Base-by-base conservation (phyloP, 1,140 invertebrate genomes). In the Trissolcus basalis region DNA sequence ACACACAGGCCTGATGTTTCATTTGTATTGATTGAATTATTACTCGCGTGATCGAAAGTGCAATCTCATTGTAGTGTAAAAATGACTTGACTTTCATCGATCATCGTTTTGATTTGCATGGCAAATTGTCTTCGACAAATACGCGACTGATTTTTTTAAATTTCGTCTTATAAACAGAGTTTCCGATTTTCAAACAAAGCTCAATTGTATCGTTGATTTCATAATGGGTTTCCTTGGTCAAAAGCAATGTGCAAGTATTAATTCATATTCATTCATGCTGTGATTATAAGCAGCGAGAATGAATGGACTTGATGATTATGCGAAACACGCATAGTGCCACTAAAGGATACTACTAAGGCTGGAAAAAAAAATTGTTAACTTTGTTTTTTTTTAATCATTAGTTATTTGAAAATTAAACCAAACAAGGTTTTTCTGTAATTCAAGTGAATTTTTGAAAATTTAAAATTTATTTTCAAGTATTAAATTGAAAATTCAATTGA, bases 1-100 rank as follows among this genome's bases (percentile, higher is more conserved):
- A n/a, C n/a, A n/a, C n/a, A n/a, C n/a, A n/a, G n/a, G n/a, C n/a
- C n/a, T n/a, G n/a, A 27, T 27, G 19, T 27, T 27, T 27, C 19
- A 27, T 27, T 27, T 27, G 6, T 27, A 43, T 44, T 44, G 11
- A 44, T 36, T 48, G 55, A 48, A 59, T 48, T 48, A 36, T 59
- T 59, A 48, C 12, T 59, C 44, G 55, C 44, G 55, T 48, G 55
- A 59, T 49, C 33, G 33, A 59, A 49, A 27, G 44, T 49, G 49
- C 48, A 39, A 13, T 35, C 33, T 32, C 12, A n/a, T 35, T 8
- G 32, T 32, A 13, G 33, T 33, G 12, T 33, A 27, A 50, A 50
- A 50, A 10, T 13, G 6, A 27, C 19, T 27, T 27, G 19, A 27
- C 19, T 27, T 27, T 27, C 19, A 27, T 27, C n/a, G n/a, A n/a